These are phyloP conservation scores for Cliona cf. orientalis DNA, from an alignment of 37 sponge, comb jelly and placozoan species.

Conservation along the genomic window DNA sequence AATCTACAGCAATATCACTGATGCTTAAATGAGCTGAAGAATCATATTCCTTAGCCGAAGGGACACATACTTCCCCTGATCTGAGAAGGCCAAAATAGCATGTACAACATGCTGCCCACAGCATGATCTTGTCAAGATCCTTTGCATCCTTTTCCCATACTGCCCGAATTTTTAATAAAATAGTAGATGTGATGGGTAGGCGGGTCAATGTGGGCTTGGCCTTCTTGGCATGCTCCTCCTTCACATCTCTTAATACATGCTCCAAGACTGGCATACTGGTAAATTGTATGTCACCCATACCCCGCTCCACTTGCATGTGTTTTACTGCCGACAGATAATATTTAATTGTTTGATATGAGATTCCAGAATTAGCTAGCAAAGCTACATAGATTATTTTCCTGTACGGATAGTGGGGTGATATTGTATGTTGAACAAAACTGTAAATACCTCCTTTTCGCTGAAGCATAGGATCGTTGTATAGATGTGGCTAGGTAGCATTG, in stretches of 20 bases:
- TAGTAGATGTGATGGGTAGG: constrained; percentile 32
- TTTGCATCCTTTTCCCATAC: neutral
- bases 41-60: neutral
- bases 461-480: too few species aligned
- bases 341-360: constrained; percentile 26
- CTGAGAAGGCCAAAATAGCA: constrained; percentile 46
- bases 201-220: neutral
- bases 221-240: neutral
- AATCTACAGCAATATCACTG: too few species aligned
- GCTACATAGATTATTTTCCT: too few species aligned
- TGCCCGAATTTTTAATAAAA: neutral
- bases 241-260: constrained; percentile 7
- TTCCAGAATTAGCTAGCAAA: too few species aligned
- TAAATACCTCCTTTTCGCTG: too few species aligned
- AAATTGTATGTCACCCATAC: neutral
- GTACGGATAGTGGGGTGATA: too few species aligned
- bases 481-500: too few species aligned
- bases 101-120: constrained; percentile 35
- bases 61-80: constrained; percentile 23
- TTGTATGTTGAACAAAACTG: too few species aligned
- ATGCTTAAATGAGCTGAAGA: too few species aligned
- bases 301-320: constrained; percentile 15
- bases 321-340: constrained; percentile 39
- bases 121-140: constrained; percentile 1
- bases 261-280: neutral